These are phyloP conservation scores for Ancistrus triradiatus DNA, from an alignment of 2,113 vertebrate genomes.

Conservation along the genomic window DNA sequence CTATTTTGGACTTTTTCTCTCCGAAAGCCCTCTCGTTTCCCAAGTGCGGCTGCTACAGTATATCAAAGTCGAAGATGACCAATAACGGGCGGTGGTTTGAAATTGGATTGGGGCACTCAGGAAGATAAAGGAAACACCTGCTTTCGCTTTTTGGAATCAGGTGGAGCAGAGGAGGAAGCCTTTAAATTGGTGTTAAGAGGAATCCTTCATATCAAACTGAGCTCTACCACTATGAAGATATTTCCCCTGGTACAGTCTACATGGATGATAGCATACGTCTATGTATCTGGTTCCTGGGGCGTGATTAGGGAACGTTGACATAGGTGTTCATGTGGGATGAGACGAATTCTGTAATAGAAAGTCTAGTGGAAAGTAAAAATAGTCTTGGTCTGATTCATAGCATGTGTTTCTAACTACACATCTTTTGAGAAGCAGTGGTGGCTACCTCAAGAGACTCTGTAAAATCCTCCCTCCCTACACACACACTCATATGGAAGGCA, in stretches of 20 bases:
- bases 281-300: background rate
- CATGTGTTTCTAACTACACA: no score
- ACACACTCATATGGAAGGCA: background rate
- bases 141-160: conserved; percentile 29
- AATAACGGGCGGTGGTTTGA: conserved; percentile 14
- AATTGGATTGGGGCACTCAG: background rate
- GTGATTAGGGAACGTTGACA: no score
- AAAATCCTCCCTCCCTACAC: background rate
- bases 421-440: no score
- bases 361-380: no score
- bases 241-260: background rate
- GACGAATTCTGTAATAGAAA: no score
- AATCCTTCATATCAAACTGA: conserved; percentile 4
- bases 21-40: background rate
- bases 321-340: no score
- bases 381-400: no score
- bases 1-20: no score
- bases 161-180: background rate
- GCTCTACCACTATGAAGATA: background rate
- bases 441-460: no score
- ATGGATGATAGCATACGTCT: no score
- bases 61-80: conserved; percentile 28
- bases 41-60: conserved; percentile 5
- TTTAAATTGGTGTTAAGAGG: conserved; percentile 31
- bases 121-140: conserved; percentile 37